These are phyloP conservation scores for Ypsolopha sequella DNA, from an alignment of 2,888 invertebrate genomes.

Conservation along the genomic window DNA sequence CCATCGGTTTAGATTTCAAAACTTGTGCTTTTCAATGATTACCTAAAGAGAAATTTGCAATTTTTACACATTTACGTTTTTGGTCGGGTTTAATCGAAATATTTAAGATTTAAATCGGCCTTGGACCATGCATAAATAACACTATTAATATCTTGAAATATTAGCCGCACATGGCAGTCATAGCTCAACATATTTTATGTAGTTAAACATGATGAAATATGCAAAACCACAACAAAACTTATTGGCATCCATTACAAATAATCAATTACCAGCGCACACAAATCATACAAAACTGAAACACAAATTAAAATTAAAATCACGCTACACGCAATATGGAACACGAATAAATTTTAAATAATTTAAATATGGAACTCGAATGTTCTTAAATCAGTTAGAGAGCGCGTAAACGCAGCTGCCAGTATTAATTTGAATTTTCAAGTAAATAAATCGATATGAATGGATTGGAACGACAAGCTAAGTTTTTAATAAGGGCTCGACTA, in stretches of 20 bases:
- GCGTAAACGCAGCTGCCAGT: constrained; percentile 41
- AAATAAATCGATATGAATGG: constrained; percentile 20
- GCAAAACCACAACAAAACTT: neutral
- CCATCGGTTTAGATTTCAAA: neutral
- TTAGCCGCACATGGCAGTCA: too few species aligned
- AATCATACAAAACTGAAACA: neutral
- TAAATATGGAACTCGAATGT: constrained; percentile 26
- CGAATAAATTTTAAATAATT: constrained; percentile 24
- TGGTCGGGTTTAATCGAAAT: too few species aligned
- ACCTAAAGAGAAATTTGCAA: too few species aligned
- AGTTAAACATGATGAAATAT: too few species aligned
- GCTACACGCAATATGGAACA: neutral
- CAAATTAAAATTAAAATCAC: neutral
- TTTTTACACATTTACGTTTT: too few species aligned
- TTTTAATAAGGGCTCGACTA: constrained; percentile 65
- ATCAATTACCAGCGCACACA: neutral
- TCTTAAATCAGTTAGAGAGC: constrained; percentile 31
- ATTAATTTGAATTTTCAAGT: constrained; percentile 36
- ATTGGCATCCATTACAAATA: constrained; percentile 1
- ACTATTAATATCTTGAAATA: too few species aligned
- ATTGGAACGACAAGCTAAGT: constrained; percentile 22
- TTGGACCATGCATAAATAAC: too few species aligned
- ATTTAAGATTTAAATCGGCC: too few species aligned
- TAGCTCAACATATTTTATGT: too few species aligned
- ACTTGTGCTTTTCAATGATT: too few species aligned